Conservation (phyloP, 1,140 invertebrate genomes). For the Dendroctonus valens region DNA sequence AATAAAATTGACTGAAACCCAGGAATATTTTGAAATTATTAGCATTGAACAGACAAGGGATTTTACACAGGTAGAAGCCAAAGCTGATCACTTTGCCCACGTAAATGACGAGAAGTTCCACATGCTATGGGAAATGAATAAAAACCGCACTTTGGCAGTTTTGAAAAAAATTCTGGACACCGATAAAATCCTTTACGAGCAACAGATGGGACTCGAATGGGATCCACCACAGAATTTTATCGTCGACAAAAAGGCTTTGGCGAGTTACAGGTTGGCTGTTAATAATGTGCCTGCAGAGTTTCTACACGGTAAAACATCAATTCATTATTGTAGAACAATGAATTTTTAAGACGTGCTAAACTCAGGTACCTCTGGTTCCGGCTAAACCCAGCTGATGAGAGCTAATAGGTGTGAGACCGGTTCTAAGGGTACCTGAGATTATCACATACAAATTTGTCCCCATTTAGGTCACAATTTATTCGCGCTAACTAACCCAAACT, state of each 20-base stretch:
- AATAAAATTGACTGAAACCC: too few species aligned
- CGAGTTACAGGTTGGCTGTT: slow-evolving; percentile 42
- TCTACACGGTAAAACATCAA: slow-evolving; percentile 22
- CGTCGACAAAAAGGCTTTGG: slow-evolving; percentile 38
- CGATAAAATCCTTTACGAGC: slow-evolving; percentile 66
- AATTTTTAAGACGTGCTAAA: too few species aligned
- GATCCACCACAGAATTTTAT: slow-evolving; percentile 38
- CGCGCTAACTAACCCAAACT: too few species aligned
- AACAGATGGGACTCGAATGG: slow-evolving; percentile 67
- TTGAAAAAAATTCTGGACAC: slow-evolving; percentile 60
- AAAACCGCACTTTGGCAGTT: slow-evolving; percentile 57
- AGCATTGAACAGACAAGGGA: too few species aligned
- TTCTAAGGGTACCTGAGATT: too few species aligned
- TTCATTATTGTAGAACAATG: not conserved
- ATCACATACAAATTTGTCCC: too few species aligned
- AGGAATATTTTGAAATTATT: too few species aligned
- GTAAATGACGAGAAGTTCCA: slow-evolving; percentile 59
- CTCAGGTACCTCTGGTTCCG: too few species aligned
- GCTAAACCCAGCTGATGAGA: too few species aligned
- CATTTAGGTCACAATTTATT: too few species aligned
- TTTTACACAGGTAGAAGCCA: slow-evolving; percentile 57
- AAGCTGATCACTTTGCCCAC: slow-evolving; percentile 64
- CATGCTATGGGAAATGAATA: slow-evolving; percentile 67
- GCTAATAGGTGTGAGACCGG: too few species aligned
- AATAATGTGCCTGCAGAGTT: slow-evolving; percentile 21